These are phyloP conservation scores for Oreochromis mossambicus DNA, from an alignment of 2,797 vertebrate species.

Conservation along the genomic window DNA sequence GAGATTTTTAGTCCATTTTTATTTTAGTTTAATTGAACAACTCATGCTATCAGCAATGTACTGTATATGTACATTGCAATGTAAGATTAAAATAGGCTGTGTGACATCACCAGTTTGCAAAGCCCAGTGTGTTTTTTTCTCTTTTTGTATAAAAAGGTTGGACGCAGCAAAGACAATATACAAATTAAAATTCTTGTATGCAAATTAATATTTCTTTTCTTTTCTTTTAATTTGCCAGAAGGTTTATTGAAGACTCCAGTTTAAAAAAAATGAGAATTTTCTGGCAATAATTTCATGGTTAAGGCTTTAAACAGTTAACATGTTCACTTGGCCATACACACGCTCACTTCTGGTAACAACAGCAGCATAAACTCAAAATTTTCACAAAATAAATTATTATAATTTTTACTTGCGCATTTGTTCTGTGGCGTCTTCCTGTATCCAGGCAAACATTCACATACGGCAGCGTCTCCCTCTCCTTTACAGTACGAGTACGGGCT, in stretches of 20 bases:
- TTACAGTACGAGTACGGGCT: slow-evolving; percentile 76
- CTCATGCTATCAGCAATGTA: neutral
- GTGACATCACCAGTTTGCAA: neutral
- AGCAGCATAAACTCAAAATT: neutral
- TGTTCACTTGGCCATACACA: neutral
- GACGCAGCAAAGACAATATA: neutral
- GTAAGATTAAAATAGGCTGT: neutral
- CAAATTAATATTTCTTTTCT: neutral
- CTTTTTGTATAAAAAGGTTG: neutral
- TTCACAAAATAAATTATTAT: neutral
- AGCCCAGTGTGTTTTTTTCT: neutral
- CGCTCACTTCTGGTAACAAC: neutral
- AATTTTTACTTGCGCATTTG: slow-evolving; percentile 65
- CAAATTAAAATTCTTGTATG: neutral
- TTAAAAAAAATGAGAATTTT: neutral
- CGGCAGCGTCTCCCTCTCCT: slow-evolving; percentile 29
- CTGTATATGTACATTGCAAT: neutral
- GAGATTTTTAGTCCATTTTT: neutral
- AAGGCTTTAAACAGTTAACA: neutral
- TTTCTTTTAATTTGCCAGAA: neutral
- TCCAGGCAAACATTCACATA: slow-evolving; percentile 84
- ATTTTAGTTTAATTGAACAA: neutral
- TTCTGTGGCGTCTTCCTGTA: slow-evolving; percentile 57
- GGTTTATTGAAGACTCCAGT: neutral
- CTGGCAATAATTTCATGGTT: neutral